phyloP scores from a whole-genome alignment of 2,113 vertebrate genomes.

The Coryphaenoides rupestris region DNA sequence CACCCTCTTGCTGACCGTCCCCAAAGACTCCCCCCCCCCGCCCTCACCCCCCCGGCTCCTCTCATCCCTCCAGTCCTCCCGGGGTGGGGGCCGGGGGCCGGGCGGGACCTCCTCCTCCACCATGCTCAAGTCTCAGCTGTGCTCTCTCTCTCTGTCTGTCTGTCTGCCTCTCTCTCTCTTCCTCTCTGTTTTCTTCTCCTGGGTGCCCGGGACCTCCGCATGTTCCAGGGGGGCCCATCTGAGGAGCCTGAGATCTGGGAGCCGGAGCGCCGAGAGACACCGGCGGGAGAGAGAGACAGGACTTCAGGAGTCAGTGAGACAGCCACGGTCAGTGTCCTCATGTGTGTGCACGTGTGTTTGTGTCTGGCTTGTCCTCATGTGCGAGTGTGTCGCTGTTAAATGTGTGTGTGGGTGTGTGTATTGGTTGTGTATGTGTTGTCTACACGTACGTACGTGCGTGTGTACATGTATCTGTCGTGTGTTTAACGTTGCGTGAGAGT shows the following conservation, averaged over 20 bases:
- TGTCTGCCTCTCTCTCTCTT: background rate
- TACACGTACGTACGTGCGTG: no score
- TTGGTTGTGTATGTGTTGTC: no score
- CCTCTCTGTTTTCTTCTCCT: no score
- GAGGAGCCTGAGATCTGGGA: no score
- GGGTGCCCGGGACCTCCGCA: no score
- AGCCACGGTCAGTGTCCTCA: conserved; percentile 16
- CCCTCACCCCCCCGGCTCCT: conserved; percentile 11
- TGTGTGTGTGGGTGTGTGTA: background rate
- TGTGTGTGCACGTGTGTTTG: background rate
- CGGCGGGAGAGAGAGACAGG: conserved; percentile 42
- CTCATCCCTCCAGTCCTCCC: conserved; percentile 7
- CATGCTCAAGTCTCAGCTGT: conserved; percentile 53
- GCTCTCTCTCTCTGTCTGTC: conserved; percentile 13
- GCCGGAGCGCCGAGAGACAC: conserved; percentile 21
- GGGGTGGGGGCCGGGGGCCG: conserved; percentile 11
- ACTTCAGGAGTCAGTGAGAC: conserved; percentile 48
- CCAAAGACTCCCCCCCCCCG: conserved; percentile 19
- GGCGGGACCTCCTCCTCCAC: conserved; percentile 53
- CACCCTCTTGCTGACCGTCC: conserved; percentile 43
- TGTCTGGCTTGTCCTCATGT: no score
- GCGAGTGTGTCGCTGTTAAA: no score
- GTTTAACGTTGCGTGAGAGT: no score
- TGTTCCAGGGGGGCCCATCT: no score
- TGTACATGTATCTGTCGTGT: no score